These are phyloP conservation scores for Nymphicus hollandicus DNA, from an alignment of 2,113 vertebrate genomes.

Conservation along the genomic window DNA sequence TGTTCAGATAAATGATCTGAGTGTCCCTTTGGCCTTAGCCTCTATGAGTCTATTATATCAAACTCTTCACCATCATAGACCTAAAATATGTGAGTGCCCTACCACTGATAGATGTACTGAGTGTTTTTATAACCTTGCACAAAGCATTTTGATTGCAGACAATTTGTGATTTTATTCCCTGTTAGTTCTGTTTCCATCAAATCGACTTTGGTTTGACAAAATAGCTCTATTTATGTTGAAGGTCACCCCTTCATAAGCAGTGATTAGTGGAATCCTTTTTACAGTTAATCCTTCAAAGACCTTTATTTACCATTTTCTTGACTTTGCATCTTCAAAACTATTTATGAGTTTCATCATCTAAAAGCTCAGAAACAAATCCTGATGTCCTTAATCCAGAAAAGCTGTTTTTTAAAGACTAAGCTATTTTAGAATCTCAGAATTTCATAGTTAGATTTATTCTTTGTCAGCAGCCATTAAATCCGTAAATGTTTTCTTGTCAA, in stretches of 20 bases:
- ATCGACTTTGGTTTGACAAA: constrained; percentile 14
- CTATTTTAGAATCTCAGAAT: not conserved
- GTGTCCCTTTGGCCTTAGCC: not conserved
- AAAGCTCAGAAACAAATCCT: not conserved
- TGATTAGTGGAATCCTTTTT: constrained; percentile 41
- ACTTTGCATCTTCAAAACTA: constrained; percentile 11
- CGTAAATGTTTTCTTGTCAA: not conserved
- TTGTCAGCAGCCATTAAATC: not conserved
- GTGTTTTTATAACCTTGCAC: constrained; percentile 47
- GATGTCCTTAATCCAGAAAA: not conserved
- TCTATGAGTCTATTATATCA: not conserved
- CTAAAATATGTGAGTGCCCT: constrained; percentile 8
- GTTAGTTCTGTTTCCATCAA: constrained; percentile 49
- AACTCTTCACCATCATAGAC: not conserved
- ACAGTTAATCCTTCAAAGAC: constrained; percentile 47
- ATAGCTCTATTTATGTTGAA: constrained; percentile 50
- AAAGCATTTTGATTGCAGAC: constrained; percentile 33
- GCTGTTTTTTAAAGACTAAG: not conserved
- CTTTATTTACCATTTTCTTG: constrained; percentile 53
- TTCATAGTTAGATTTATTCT: not conserved
- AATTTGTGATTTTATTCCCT: constrained; percentile 48
- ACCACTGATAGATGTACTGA: constrained; percentile 19
- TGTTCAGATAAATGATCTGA: not conserved
- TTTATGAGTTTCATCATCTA: constrained; percentile 22
- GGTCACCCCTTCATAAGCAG: constrained; percentile 45